Conservation (phyloP, 2,888 invertebrate genomes). For the Saturnia pavonia region DNA sequence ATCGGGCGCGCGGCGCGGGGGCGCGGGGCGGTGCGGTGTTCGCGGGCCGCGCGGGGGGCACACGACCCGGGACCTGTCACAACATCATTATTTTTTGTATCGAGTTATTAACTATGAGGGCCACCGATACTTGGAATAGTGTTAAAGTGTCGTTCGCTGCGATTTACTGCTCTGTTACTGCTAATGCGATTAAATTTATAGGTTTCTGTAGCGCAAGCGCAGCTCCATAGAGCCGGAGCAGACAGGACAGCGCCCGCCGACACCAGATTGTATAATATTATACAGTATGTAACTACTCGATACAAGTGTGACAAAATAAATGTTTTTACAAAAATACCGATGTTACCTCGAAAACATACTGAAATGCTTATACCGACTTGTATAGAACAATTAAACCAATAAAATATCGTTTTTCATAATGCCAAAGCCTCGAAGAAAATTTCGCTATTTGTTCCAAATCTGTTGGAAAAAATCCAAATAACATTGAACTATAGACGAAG, state of each 20-base stretch:
- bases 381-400: no score
- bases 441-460: no score
- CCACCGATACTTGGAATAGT: conserved; percentile 46
- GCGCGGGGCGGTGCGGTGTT: neutral
- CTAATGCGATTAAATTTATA: conserved; percentile 61
- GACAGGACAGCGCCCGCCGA: conserved; percentile 22
- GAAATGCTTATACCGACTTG: no score
- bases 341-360: no score
- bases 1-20: conserved; percentile 28
- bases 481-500: no score
- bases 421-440: no score
- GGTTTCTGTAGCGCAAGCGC: no score
- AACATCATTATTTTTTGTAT: conserved; percentile 35
- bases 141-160: conserved; percentile 36
- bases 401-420: no score
- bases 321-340: no score
- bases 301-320: no score
- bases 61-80: conserved; percentile 42
- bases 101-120: conserved; percentile 22
- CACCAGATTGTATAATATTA: neutral
- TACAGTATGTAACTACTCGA: no score
- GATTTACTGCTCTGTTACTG: conserved; percentile 49
- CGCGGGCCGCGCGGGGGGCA: conserved; percentile 2
- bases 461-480: no score
- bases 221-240: conserved; percentile 37